Evolutionary conservation across 2,888 invertebrate species (phyloP).

Genomic region (Trilocha varians): DNA sequence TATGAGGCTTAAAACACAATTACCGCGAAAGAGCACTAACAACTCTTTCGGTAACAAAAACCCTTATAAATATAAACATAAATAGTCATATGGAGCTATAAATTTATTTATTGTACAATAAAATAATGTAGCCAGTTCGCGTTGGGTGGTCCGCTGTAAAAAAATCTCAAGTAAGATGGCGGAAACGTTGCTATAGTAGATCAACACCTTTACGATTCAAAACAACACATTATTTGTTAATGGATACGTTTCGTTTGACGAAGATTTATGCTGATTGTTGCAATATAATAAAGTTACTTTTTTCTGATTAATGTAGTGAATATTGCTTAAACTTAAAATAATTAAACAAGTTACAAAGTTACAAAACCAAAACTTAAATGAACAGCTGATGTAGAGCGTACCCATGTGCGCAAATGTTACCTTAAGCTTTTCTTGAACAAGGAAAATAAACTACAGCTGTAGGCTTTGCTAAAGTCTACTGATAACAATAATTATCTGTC

Average conservation of each 20-base stretch:
- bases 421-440: too few species aligned
- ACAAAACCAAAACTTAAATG: too few species aligned
- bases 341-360: too few species aligned
- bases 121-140: constrained; percentile 65
- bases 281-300: too few species aligned
- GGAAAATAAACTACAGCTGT: too few species aligned
- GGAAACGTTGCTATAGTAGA: constrained; percentile 38
- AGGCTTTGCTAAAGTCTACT: too few species aligned
- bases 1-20: constrained; percentile 27
- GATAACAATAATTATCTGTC: too few species aligned
- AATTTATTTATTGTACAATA: constrained; percentile 73
- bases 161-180: constrained; percentile 50
- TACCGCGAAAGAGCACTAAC: constrained; percentile 47
- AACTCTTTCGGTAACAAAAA: constrained; percentile 51
- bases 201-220: constrained; percentile 5
- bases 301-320: too few species aligned
- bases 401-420: too few species aligned
- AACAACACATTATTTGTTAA: neutral
- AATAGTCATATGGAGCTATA: constrained; percentile 70
- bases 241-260: neutral
- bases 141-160: constrained; percentile 65
- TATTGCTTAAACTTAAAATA: too few species aligned
- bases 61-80: constrained; percentile 69
- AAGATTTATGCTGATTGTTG: too few species aligned
- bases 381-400: too few species aligned